phyloP scores from a whole-genome alignment of 2,113 vertebrate genomes.

The Rana temporaria region DNA sequence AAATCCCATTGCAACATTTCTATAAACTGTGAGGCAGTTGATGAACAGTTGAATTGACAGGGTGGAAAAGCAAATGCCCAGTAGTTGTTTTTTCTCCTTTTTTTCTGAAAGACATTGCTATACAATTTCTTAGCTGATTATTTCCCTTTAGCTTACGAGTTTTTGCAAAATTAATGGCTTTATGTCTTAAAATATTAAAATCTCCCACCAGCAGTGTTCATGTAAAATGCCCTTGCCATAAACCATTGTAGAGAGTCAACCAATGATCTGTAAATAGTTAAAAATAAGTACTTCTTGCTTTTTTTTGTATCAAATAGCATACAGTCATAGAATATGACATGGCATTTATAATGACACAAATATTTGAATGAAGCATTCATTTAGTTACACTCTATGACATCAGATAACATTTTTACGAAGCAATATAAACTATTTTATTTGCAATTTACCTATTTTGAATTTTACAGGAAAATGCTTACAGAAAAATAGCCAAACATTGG shows the following conservation, averaged over 20 bases:
- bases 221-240: constrained; percentile 63
- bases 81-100: constrained; percentile 59
- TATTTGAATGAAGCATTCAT: too few relatives aligned
- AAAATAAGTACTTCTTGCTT: too few relatives aligned
- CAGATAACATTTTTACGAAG: too few relatives aligned
- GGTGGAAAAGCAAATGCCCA: constrained; percentile 66
- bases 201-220: constrained; percentile 57
- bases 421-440: too few relatives aligned
- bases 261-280: constrained; percentile 7
- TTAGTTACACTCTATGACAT: too few relatives aligned
- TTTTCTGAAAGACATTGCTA: constrained; percentile 59
- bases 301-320: too few relatives aligned
- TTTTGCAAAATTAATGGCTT: constrained; percentile 76
- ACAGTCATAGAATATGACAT: too few relatives aligned
- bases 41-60: constrained; percentile 69
- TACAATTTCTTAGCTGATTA: constrained; percentile 66
- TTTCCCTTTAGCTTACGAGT: constrained; percentile 66
- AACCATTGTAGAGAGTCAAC: constrained; percentile 61
- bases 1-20: constrained; percentile 59
- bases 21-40: constrained; percentile 59
- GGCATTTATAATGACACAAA: too few relatives aligned
- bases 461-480: too few relatives aligned
- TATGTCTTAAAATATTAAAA: constrained; percentile 72
- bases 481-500: too few relatives aligned
- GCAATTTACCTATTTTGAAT: too few relatives aligned